Percentiles rank a stretch among this genome's conserved stretches.
Conservation (phyloP, 1,140 invertebrate genomes). For the Thaumetopoea pityocampa region DNA sequence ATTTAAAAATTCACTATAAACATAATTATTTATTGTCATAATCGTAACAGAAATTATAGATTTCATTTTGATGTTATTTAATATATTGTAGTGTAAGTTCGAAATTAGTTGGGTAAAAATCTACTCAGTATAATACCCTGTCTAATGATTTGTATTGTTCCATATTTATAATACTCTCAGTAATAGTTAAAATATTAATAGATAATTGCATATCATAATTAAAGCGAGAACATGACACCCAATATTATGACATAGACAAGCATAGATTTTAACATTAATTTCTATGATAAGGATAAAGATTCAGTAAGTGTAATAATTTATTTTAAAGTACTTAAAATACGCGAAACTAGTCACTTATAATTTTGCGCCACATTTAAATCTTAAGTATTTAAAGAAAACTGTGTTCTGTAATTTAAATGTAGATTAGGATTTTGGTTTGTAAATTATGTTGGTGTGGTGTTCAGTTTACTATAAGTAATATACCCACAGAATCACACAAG, state of each 20-base stretch:
- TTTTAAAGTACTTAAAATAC: conserved; percentile 76
- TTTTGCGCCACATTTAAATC: conserved; percentile 73
- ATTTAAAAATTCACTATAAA: conserved; percentile 58
- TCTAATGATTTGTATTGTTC: conserved; percentile 24
- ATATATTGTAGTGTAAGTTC: conserved; percentile 69
- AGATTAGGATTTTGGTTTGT: conserved; percentile 65
- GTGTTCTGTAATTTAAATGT: conserved; percentile 69
- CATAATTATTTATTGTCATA: conserved; percentile 70
- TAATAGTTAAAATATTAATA: conserved; percentile 69
- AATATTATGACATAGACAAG: conserved; percentile 29
- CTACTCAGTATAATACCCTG: conserved; percentile 29
- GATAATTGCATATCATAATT: conserved; percentile 54
- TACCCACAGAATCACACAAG: conserved; percentile 45
- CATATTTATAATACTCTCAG: conserved; percentile 51
- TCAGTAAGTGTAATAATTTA: conserved; percentile 69
- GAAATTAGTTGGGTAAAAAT: conserved; percentile 58
- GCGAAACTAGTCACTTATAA: conserved; percentile 76
- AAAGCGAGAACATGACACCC: conserved; percentile 15
- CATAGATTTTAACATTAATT: conserved; percentile 57
- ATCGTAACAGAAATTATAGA: conserved; percentile 67
- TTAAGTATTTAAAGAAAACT: conserved; percentile 68
- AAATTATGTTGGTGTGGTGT: conserved; percentile 73
- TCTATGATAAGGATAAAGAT: conserved; percentile 67
- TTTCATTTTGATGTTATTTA: conserved; percentile 70
- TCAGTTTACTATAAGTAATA: conserved; percentile 67